Base-by-base conservation (phyloP, 2,113 vertebrate genomes). In the Turdus rufiventris region DNA sequence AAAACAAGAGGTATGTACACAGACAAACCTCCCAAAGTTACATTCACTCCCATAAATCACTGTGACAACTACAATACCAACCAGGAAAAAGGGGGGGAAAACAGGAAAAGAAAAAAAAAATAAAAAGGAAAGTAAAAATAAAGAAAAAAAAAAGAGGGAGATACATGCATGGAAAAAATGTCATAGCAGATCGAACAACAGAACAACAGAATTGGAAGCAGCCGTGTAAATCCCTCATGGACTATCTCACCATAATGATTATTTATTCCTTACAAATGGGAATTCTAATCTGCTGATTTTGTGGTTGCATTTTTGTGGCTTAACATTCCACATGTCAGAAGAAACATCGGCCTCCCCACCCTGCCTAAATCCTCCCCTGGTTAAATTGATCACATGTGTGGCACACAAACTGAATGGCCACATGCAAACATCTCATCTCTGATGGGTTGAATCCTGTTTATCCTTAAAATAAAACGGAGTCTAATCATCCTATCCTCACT, bases 221-320 rank as follows among this genome's bases (percentile, higher is more conserved):
- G 91, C 79, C 71, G 29, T 76, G 93, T 85, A 94, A 96, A 96
- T 95, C 85, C 91, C 91, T 93, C 1, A 10, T 65, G 90, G 94
- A 91, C 81, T 83, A 84, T 89, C 92, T 93, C 89, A 79, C 90
- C 83, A 94, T 96, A 94, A 95, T 91, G 81, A 91, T 95, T 94
- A 96, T 96, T 96, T 97, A 97, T 97, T 94, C 85, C 82, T 94
- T 94, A 94, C 93, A 97, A 97, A 96, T 94, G 94, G 92, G 93
- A 96, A 96, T 96, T 91, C 91, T 96, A 97, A 96, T 95, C 95
- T 96, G 94, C 94, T 96, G 95, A 94, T 96, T 97, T 96, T 94
- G 96, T 91, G 89, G 94, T 88, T 94, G 88, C 93, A 91, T 96
- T 96, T 96, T 96, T 93, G 94, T 94, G 96, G 94, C 91, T 93